phyloP scores from a whole-genome alignment of 1,140 invertebrate genomes.

The Drosophila littoralis region DNA sequence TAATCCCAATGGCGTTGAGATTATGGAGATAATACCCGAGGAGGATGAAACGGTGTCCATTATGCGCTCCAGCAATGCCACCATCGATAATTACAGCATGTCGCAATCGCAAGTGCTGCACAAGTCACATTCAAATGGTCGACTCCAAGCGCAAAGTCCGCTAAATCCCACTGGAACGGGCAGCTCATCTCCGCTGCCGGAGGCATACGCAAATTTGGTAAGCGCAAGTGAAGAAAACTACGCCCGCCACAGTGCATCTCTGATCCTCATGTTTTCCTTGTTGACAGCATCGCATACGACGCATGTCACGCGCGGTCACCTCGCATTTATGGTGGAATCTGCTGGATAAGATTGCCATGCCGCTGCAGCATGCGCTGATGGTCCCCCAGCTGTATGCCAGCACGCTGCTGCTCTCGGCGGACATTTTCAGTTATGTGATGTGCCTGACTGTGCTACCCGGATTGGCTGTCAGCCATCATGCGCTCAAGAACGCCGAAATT shows the following conservation, averaged over 20 bases:
- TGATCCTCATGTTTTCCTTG: not conserved
- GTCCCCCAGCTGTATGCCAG: slow-evolving; percentile 79
- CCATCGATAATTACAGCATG: slow-evolving; percentile 77
- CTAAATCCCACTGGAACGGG: slow-evolving; percentile 45
- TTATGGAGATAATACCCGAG: slow-evolving; percentile 83
- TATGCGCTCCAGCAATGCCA: slow-evolving; percentile 77
- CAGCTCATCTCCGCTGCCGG: slow-evolving; percentile 58
- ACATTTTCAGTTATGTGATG: slow-evolving; percentile 83
- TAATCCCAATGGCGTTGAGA: slow-evolving; percentile 83
- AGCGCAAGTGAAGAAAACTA: slow-evolving; percentile 26
- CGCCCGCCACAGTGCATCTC: not conserved
- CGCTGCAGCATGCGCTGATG: slow-evolving; percentile 71
- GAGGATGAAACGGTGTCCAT: slow-evolving; percentile 80
- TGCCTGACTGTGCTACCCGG: slow-evolving; percentile 79
- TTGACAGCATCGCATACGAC: slow-evolving; percentile 64
- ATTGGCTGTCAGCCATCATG: slow-evolving; percentile 74
- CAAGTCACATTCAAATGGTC: slow-evolving; percentile 71
- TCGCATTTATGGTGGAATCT: slow-evolving; percentile 75
- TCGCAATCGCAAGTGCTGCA: slow-evolving; percentile 62
- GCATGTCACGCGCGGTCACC: slow-evolving; percentile 71
- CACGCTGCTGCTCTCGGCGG: slow-evolving; percentile 75
- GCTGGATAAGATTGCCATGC: slow-evolving; percentile 75
- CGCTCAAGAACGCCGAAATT: slow-evolving; percentile 80
- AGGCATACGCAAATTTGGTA: slow-evolving; percentile 66
- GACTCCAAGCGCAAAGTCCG: slow-evolving; percentile 44